Base-by-base conservation (phyloP, 2,797 vertebrate genomes). In the Rousettus madagascariensis region DNA sequence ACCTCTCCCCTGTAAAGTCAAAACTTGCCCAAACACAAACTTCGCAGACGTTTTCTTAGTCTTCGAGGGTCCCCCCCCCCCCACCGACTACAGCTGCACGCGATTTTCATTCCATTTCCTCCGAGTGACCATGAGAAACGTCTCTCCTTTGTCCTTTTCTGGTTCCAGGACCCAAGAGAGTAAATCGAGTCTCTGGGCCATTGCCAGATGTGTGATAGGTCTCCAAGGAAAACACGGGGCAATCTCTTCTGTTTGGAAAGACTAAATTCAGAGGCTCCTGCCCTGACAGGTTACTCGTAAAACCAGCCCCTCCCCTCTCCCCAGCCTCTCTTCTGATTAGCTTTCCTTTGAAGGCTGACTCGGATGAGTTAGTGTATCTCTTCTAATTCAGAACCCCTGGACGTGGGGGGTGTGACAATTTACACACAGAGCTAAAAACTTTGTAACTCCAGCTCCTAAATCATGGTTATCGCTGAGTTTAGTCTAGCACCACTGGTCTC, bases 231-330 rank as follows among this genome's bases (percentile, higher is more conserved):
- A 98, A 98, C 90, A 98, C 96, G 96, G 92, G 75, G 82, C 72
- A 20, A 95, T 94, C 69, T 97, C 94, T 96, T 97, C 85, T 98
- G 71, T 97, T 91, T 96, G 96, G 96, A 97, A 91, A 97, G 96
- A 95, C 72, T 74, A 86, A 94, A 97, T 92, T 91, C 95, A 96
- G 96, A 97, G 98, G 96, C 94, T 55, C 22, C 57, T 91, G 97
- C 96, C 97, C 97, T 98, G 97, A 97, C 97, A 97, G 95, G 57
- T 97, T 95, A 96, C 97, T 97, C 97, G 86, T 94, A 96, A 97
- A 97, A 72, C 80, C 77, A 89, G 77, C 78, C 95, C 82, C 30
- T 26, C 43, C 51, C 63, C 41, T 53, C 82, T 83, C 77, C 63
- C 28, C 46, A n/a, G 55, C 16, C 9, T 13, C 22, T 41, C 49